Conservation (phyloP, 1,140 invertebrate species). For the Temnothorax curvispinosus region DNA sequence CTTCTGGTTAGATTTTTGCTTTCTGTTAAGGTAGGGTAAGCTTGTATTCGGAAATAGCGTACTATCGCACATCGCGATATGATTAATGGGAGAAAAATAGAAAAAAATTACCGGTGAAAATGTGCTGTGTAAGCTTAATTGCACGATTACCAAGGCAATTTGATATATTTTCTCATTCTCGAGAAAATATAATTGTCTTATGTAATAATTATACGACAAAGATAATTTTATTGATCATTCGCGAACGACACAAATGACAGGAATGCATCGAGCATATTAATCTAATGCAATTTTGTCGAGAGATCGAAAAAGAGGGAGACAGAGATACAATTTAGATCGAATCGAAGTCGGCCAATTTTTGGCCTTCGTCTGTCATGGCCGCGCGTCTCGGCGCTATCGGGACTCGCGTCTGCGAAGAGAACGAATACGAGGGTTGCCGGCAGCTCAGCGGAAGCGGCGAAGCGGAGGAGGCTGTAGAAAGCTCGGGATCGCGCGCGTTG, state of each 20-base stretch:
- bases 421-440: conserved; percentile 41
- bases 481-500: conserved; percentile 47
- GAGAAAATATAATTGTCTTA: not conserved
- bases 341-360: conserved; percentile 30
- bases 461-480: conserved; percentile 39
- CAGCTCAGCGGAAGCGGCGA: conserved; percentile 41
- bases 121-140: not conserved
- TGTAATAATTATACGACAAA: not conserved
- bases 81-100: conserved; percentile 1
- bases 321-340: not conserved
- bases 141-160: not conserved
- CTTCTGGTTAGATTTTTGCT: not conserved
- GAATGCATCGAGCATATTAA: not conserved
- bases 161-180: not conserved
- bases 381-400: conserved; percentile 67
- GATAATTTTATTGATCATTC: not conserved
- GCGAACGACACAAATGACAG: not conserved
- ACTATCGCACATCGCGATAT: not conserved
- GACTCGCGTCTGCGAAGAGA: conserved; percentile 59
- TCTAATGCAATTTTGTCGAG: not conserved
- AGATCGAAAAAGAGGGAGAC: conserved; percentile 2
- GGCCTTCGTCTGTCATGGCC: conserved; percentile 75
- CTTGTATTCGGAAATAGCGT: not conserved
- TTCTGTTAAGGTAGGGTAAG: not conserved
- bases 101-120: not conserved